These are phyloP conservation scores for Camelus dromedarius DNA, from an alignment of 2,113 vertebrate species.

Conservation along the genomic window DNA sequence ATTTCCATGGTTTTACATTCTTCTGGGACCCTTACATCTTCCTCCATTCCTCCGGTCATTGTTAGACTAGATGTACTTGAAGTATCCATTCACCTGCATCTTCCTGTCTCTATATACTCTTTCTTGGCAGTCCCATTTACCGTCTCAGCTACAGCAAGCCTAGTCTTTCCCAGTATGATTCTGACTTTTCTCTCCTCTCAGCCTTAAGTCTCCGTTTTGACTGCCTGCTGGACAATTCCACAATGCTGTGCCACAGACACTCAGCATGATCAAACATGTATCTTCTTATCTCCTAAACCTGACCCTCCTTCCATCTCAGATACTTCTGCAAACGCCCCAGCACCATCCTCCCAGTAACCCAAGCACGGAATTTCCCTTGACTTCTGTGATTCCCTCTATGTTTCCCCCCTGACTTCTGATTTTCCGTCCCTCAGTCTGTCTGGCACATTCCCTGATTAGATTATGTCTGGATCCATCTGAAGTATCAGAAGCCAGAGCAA, in stretches of 20 bases:
- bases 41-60: background rate
- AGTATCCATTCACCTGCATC: background rate
- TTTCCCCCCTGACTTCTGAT: background rate
- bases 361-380: background rate
- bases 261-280: background rate
- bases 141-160: background rate
- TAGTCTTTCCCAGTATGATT: background rate
- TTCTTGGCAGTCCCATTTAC: background rate
- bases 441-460: background rate
- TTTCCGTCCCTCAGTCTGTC: background rate
- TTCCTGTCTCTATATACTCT: background rate
- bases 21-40: background rate
- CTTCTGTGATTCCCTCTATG: background rate
- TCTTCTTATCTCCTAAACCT: background rate
- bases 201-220: background rate
- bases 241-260: background rate
- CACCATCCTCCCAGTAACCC: background rate
- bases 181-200: background rate
- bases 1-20: background rate
- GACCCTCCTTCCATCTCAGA: background rate
- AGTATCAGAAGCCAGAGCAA: background rate
- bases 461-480: background rate
- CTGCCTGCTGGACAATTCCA: background rate
- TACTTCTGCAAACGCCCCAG: background rate
- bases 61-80: background rate